phyloP scores from a whole-genome alignment of 2,113 vertebrate genomes.

The Crypturellus undulatus region DNA sequence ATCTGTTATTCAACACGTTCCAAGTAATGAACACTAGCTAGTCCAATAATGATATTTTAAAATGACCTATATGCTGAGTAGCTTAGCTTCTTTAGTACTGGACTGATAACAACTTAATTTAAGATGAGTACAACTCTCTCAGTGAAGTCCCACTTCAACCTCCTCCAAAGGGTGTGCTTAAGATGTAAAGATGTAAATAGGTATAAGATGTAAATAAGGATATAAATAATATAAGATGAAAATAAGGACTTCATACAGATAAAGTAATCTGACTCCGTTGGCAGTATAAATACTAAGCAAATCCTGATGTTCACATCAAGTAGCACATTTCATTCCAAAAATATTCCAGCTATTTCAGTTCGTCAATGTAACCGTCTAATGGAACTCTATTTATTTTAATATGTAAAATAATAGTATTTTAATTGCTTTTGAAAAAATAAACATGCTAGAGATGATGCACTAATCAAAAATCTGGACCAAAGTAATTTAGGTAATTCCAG shows the following conservation, averaged over 20 bases:
- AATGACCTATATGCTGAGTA: not conserved
- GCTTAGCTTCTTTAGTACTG: not conserved
- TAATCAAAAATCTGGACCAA: not conserved
- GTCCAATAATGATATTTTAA: not conserved
- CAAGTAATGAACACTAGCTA: not conserved
- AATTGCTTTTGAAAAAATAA: not conserved
- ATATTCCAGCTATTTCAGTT: not conserved
- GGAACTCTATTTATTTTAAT: not conserved
- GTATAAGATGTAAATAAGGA: not conserved
- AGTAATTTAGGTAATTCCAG: not conserved
- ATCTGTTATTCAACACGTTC: not conserved
- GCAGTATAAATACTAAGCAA: not conserved
- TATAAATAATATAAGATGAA: not conserved
- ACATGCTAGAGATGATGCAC: not conserved
- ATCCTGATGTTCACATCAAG: not conserved
- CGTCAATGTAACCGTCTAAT: not conserved
- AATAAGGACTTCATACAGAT: not conserved
- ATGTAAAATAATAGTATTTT: not conserved
- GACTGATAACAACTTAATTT: not conserved
- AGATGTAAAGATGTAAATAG: no score
- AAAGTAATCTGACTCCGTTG: not conserved
- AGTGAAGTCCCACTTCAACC: not conserved
- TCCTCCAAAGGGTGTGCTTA: not conserved
- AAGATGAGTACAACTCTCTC: not conserved
- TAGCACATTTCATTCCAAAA: not conserved